Conservation (phyloP, 2,113 vertebrate species). For the Etheostoma spectabile region DNA sequence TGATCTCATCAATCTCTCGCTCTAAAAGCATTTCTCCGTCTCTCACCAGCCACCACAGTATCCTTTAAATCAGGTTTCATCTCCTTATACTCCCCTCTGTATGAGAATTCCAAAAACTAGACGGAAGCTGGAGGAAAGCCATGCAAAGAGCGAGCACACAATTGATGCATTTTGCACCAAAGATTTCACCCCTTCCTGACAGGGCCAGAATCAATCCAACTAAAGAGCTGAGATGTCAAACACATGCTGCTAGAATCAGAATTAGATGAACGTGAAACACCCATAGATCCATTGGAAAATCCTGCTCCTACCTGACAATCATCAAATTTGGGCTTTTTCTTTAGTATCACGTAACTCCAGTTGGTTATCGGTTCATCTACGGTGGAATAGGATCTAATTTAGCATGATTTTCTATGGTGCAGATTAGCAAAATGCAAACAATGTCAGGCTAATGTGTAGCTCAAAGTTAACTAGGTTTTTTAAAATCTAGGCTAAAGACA, state of each 20-base stretch:
- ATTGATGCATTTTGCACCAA: neutral
- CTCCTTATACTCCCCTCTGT: neutral
- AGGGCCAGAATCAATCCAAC: neutral
- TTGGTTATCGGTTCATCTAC: neutral
- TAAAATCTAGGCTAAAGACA: too few relatives aligned
- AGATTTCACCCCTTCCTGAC: neutral
- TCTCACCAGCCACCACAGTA: neutral
- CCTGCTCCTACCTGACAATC: neutral
- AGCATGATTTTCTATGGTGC: neutral
- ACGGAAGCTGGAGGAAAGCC: slow-evolving; percentile 6
- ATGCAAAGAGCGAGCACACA: neutral
- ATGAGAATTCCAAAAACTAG: slow-evolving; percentile 12
- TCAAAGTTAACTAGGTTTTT: neutral
- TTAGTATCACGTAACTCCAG: neutral
- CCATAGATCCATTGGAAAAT: neutral
- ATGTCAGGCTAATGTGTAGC: neutral
- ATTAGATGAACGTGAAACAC: neutral
- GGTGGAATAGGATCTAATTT: neutral
- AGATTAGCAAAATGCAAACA: neutral
- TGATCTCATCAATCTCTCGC: slow-evolving; percentile 47
- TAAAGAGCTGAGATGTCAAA: neutral
- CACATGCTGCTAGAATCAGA: neutral
- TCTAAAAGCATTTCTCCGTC: slow-evolving; percentile 24
- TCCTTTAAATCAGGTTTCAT: slow-evolving; percentile 33
- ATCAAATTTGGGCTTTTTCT: neutral